Evolutionary conservation across 1,140 invertebrate species (phyloP).

Genomic region (Drosophila willistoni): DNA sequence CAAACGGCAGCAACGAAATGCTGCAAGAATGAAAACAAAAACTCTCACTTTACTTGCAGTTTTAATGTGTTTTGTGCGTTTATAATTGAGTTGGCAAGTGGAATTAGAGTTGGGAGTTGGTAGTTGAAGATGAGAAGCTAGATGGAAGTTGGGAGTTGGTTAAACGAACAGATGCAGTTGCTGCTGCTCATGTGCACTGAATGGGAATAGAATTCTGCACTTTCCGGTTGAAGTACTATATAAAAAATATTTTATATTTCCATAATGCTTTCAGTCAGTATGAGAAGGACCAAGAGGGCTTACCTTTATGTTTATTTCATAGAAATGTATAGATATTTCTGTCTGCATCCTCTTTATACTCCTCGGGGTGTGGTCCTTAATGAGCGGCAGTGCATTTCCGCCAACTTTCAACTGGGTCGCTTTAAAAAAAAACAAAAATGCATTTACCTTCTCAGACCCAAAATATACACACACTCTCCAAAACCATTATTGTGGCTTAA

Average conservation of each 20-base stretch:
- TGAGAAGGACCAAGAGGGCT: conserved; percentile 10
- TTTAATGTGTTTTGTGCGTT: conserved; percentile 81
- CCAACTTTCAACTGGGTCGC: conserved; percentile 39
- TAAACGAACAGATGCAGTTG: conserved; percentile 13
- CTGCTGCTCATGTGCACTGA: conserved; percentile 74
- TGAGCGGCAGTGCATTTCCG: conserved; percentile 57
- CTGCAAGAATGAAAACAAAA: conserved; percentile 60
- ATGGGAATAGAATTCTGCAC: conserved; percentile 72
- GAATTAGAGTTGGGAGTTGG: conserved; percentile 27
- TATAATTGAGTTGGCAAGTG: conserved; percentile 77
- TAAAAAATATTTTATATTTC: conserved; percentile 48
- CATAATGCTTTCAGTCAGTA: conserved; percentile 25
- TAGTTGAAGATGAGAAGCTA: conserved; percentile 8
- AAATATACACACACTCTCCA: neutral
- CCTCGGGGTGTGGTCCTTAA: conserved; percentile 60
- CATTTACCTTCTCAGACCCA: conserved; percentile 47
- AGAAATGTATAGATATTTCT: neutral
- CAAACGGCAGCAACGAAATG: conserved; percentile 48
- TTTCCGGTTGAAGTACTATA: conserved; percentile 69
- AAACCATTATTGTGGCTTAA: conserved; percentile 21
- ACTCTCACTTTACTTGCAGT: conserved; percentile 74
- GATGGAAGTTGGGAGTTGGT: conserved; percentile 16
- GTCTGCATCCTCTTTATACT: neutral
- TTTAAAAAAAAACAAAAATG: conserved; percentile 46
- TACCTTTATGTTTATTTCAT: conserved; percentile 50